Evolutionary conservation across 2,888 invertebrate species (phyloP), one percentile per base, ranked within the genome.

Genomic region (Stenolophus ochropezus): DNA sequence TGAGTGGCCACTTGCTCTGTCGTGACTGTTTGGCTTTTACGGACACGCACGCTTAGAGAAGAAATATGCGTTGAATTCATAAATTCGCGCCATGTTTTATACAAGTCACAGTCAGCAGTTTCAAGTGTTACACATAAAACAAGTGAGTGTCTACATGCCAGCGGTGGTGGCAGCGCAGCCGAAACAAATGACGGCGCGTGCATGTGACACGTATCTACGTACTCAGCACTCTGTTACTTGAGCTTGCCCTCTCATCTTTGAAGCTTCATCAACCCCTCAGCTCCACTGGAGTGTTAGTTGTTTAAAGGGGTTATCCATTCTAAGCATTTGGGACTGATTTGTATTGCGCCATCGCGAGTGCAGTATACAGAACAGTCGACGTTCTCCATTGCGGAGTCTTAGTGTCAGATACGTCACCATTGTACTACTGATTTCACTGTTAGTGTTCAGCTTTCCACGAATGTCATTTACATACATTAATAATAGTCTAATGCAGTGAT

Each of bases 121-220:
- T 80, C 80, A 80, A 80, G 80, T 80, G 80, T 73, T 71, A 73
- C 73, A 73, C 53, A 80, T 71, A 80, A 80, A 80, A 80, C 80
- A 80, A 73, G 56, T 56, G 80, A 56, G 56, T 53, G 49, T 73
- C 61, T 27, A 56, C 51, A 49, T n/a, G 51, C 71, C 51, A 73
- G 33, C 11, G 11, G 33, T 47, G 27, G 33, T 58, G 65, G 21
- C 21, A 61, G 25, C 25, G 25, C 56, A 61, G 25, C 42, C 33
- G 65, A 69, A 69, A 69, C 65, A 69, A 69, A 69, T 42, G 65
- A 69, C 33, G 33, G 33, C 65, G 65, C 65, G 33, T 69, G 65
- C 65, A 69, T 33, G 33, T 69, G 65, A 69, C 65, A 69, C 65
- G 18, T 69, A 69, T 69, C 33, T 69, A 69, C 65, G 65, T 69